Base-by-base conservation (phyloP, 2,797 vertebrate genomes). In the Esox masquinongy region DNA sequence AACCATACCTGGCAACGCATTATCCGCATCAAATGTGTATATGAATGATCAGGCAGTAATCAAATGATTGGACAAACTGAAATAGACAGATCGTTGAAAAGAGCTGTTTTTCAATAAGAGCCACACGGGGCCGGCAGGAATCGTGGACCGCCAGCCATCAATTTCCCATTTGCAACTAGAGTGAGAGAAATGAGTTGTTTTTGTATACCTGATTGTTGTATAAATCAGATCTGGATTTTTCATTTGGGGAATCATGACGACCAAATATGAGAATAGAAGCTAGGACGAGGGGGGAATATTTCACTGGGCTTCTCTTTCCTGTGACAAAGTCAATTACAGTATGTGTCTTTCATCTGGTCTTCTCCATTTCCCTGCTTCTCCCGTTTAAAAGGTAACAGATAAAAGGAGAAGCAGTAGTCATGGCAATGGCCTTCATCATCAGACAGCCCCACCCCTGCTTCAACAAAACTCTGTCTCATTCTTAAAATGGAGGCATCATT, bases 201-300 rank as follows among this genome's bases (percentile, higher is more conserved):
- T 83, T 85, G 74, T 77, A 77, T 84, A 78, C 79, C 76, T 82
- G 82, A 85, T 87, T 85, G 75, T 83, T 79, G 74, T 80, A 77
- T 72, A 77, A 79, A 83, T 83, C 74, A 85, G 82, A 85, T 83
- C 76, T 61, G 9, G 43, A 63, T 71, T 74, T 64, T 81, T 78
- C 26, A 49, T 61, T 68, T 50, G 67, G 16, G 26, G 50, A 19
- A 39, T 19, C 47, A 71, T 34, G 26, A 71, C 56, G 43, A 75
- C 68, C 22, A 70, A 75, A 75, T 72, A 53, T 68, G 76, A 72
- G 74, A 69, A 43, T 22, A 47, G 75, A 77, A 82, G 72, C 72
- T 61, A 68, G 34, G 53, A 17, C 14, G 61, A 72, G 8, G 5
- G 17, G 8, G 3, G 36, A 72, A 17, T 47, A 49, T 34, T 31